Conservation (phyloP, 2,888 invertebrate species). For the Diploptera punctata region DNA sequence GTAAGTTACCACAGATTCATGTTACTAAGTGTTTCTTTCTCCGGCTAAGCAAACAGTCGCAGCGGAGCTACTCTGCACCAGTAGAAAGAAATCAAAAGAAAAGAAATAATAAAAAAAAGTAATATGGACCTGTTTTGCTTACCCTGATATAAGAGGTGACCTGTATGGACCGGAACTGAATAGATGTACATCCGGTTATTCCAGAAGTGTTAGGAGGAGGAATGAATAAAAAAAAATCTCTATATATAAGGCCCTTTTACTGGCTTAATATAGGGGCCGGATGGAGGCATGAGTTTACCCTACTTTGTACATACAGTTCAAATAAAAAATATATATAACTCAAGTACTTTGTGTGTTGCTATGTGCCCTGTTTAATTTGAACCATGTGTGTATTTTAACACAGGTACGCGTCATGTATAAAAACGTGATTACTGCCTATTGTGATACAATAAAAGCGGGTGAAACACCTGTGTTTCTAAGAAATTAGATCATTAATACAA, state of each 20-base stretch:
- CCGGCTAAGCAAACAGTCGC: constrained; percentile 4
- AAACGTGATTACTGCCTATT: no score
- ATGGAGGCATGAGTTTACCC: constrained; percentile 30
- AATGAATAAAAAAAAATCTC: not conserved
- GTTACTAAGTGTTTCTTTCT: not conserved
- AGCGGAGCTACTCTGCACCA: not conserved
- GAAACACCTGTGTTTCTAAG: no score
- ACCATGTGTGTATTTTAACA: no score
- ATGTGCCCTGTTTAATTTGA: no score
- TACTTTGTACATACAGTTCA: constrained; percentile 11
- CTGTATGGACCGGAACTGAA: constrained; percentile 41
- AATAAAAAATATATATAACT: not conserved
- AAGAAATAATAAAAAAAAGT: not conserved
- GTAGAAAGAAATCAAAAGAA: no score
- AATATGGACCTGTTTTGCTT: constrained; percentile 36
- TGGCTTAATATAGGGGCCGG: constrained; percentile 31
- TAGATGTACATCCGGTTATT: constrained; percentile 42
- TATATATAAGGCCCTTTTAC: constrained; percentile 20
- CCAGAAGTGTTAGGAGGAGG: constrained; percentile 24
- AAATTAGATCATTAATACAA: no score
- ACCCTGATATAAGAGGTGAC: constrained; percentile 1
- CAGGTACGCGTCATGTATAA: no score
- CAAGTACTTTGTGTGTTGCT: no score
- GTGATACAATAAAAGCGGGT: no score
- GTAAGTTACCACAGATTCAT: not conserved